Evolutionary conservation across 2,113 vertebrate species (phyloP), one percentile per base, ranked within the genome.

Genomic region (Archocentrus centrarchus): DNA sequence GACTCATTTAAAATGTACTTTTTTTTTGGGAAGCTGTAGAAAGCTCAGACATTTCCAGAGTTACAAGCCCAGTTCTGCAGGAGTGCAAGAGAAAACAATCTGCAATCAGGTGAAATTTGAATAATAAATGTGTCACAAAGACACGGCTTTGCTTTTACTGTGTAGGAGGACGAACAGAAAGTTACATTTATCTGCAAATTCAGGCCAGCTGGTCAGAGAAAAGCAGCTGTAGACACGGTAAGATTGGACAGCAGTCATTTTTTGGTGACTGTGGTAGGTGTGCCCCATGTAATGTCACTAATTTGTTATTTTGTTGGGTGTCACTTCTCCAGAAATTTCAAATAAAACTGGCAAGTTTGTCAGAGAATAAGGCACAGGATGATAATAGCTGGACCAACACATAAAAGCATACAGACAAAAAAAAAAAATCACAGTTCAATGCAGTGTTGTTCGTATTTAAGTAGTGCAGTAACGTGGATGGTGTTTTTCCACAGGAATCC

Each of bases 351-450:
- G 0, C 7, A 0, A 44, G 63, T 66, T 66, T 66, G 64, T 47
- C 22, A 27, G 64, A 13, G 41, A 50, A 30, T 50, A 2, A 68
- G 22, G 47, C 41, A 30, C 22, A 11, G 41, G 15, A 50, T 50
- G 41, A 70, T 70, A 41, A 77, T 77, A 60, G 35, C 75, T 77
- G 59, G 15, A 18, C 35, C 75, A 77, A 77, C 57, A 78, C 27
- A 59, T 13, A 5, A 24, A 4, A 53, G 24, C 24, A 0, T 50
- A 32, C 24, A 32, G 64, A 50, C 47, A 47, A 27, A 68, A 41
- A 59, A 59, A 77, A 1, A 15, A 47, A 18, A 5, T 17, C 27
- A 18, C 44, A n/a, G 68, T n/a, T 55, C 10, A 73, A 55, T 73
- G 3, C 66, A 13, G 24, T 13, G 66, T 53, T 53, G 68, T 55